Evolutionary conservation across 2,797 vertebrate species (phyloP).

Genomic region (Buphagus erythrorhynchus): DNA sequence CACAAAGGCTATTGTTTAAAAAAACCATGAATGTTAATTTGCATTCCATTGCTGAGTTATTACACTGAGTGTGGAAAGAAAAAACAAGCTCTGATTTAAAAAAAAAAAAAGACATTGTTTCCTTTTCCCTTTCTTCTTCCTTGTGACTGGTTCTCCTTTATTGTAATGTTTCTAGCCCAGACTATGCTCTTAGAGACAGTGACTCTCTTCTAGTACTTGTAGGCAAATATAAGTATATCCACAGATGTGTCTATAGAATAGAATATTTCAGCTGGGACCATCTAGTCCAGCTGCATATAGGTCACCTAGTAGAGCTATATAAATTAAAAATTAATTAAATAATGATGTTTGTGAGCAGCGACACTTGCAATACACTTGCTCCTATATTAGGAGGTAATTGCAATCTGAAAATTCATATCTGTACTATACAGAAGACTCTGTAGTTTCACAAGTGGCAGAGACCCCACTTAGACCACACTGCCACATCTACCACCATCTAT

Average conservation of each 20-base stretch:
- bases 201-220: neutral
- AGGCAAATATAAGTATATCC: neutral
- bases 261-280: neutral
- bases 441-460: neutral
- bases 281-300: neutral
- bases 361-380: neutral
- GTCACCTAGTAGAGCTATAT: neutral
- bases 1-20: conserved; percentile 55
- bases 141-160: neutral
- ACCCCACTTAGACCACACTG: neutral
- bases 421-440: neutral
- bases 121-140: conserved; percentile 22
- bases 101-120: neutral
- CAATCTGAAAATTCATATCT: neutral
- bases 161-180: neutral
- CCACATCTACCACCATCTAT: neutral
- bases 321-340: neutral
- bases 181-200: neutral
- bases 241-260: neutral
- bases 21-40: conserved; percentile 17
- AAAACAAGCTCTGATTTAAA: conserved; percentile 3
- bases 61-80: conserved; percentile 10
- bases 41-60: conserved; percentile 30
- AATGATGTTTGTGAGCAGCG: neutral
- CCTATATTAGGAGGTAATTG: neutral